Evolutionary conservation across 2,888 invertebrate genomes (phyloP).

Genomic region (Sesia apiformis): DNA sequence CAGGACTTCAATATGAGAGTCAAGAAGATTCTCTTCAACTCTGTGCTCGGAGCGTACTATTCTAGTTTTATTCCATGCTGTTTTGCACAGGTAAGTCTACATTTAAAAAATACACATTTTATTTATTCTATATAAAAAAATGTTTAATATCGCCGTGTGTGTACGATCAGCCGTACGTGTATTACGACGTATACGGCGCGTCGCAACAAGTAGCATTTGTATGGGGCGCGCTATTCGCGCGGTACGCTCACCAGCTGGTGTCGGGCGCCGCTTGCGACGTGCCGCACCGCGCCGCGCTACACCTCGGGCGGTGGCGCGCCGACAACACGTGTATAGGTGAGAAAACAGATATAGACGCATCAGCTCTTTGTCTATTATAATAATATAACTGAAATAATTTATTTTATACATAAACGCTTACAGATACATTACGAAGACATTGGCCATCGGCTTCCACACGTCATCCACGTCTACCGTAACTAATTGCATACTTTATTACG

Average conservation of each 20-base stretch:
- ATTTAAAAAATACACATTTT: neutral
- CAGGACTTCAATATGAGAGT: slow-evolving; percentile 92
- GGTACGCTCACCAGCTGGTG: slow-evolving; percentile 81
- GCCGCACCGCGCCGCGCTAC: slow-evolving; percentile 90
- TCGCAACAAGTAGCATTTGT: slow-evolving; percentile 89
- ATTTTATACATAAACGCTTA: too few relatives aligned
- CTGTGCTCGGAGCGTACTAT: slow-evolving; percentile 90
- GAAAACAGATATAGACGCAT: neutral
- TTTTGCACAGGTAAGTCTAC: slow-evolving; percentile 82
- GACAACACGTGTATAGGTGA: neutral
- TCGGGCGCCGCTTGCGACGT: slow-evolving; percentile 86
- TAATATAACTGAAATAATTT: too few relatives aligned
- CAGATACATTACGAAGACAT: too few relatives aligned
- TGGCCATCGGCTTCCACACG: too few relatives aligned
- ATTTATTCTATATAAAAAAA: neutral
- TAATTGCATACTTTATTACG: too few relatives aligned
- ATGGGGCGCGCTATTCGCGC: slow-evolving; percentile 88
- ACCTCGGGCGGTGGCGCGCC: slow-evolving; percentile 85
- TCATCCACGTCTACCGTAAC: too few relatives aligned
- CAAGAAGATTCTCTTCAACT: slow-evolving; percentile 90
- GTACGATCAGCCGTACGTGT: slow-evolving; percentile 70
- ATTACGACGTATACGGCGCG: slow-evolving; percentile 89
- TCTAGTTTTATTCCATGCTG: slow-evolving; percentile 91
- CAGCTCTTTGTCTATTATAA: neutral
- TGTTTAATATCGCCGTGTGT: slow-evolving; percentile 8